Conservation (phyloP, 2,797 vertebrate genomes). For the Microctenopoma steveboyesi region DNA sequence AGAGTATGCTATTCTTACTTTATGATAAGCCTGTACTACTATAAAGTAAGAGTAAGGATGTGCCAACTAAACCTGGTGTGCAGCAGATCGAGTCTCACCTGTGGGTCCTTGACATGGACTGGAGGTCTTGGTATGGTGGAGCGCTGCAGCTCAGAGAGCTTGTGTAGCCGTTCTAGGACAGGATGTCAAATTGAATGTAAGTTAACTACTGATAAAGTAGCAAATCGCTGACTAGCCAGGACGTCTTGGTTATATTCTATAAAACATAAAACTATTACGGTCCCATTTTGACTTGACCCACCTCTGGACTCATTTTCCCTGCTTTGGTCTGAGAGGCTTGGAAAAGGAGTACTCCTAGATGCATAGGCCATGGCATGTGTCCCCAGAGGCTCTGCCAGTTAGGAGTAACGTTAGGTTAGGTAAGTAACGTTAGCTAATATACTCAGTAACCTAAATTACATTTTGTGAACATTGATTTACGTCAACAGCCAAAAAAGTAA, state of each 20-base stretch:
- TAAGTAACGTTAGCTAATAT: no score
- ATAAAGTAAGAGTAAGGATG: neutral
- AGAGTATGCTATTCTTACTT: no score
- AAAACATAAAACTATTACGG: neutral
- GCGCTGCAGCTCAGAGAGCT: conserved; percentile 28
- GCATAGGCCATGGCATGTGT: conserved; percentile 28
- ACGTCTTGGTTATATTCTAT: no score
- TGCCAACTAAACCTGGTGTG: neutral
- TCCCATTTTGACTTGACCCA: neutral
- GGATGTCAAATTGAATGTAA: neutral
- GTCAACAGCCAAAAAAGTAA: no score
- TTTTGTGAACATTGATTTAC: no score
- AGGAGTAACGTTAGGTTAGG: neutral
- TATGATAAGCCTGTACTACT: no score
- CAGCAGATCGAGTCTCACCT: conserved; percentile 16
- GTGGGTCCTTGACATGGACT: conserved; percentile 27
- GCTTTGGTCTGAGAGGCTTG: neutral
- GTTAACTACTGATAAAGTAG: neutral
- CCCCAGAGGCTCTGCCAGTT: neutral
- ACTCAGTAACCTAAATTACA: no score
- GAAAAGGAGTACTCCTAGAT: neutral
- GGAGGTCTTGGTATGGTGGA: conserved; percentile 32
- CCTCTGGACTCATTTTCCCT: conserved; percentile 14
- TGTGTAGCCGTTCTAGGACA: conserved; percentile 30
- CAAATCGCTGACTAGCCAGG: neutral